Evolutionary conservation across 1,140 invertebrate genomes (phyloP).

Genomic region (Drosophila nigromelanica): DNA sequence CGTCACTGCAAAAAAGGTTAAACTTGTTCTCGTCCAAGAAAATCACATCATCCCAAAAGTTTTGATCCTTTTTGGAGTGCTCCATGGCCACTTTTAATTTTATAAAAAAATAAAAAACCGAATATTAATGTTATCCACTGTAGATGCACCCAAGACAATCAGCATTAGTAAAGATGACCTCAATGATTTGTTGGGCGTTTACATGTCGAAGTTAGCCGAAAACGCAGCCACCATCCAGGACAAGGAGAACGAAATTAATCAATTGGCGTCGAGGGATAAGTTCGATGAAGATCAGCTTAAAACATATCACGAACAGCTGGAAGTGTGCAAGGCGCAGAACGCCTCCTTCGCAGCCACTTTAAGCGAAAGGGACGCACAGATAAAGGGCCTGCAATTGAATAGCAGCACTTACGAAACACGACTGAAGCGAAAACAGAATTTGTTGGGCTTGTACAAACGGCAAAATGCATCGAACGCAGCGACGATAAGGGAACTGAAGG

Average conservation of each 20-base stretch:
- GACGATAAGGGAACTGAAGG: constrained; percentile 42
- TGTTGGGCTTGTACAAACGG: constrained; percentile 43
- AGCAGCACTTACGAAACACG: constrained; percentile 50
- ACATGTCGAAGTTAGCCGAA: constrained; percentile 61
- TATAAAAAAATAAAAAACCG: no score
- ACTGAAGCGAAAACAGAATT: constrained; percentile 56
- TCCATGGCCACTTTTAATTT: no score
- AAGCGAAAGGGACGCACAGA: constrained; percentile 40
- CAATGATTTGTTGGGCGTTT: constrained; percentile 63
- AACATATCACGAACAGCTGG: constrained; percentile 45
- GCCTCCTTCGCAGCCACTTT: constrained; percentile 5
- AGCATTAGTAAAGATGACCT: constrained; percentile 63
- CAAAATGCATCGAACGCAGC: constrained; percentile 38
- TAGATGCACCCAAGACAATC: constrained; percentile 65
- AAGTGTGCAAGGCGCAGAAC: constrained; percentile 46
- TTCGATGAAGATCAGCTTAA: constrained; percentile 32
- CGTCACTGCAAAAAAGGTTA: no score
- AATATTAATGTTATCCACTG: no score
- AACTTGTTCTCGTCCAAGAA: no score
- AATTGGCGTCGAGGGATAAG: constrained; percentile 47
- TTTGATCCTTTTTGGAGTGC: no score
- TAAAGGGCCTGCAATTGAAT: constrained; percentile 48
- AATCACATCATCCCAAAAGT: no score
- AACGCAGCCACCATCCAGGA: constrained; percentile 59
- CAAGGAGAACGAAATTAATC: constrained; percentile 52